Conservation (phyloP, 2,113 vertebrate genomes). For the Corythornis vintsioides region DNA sequence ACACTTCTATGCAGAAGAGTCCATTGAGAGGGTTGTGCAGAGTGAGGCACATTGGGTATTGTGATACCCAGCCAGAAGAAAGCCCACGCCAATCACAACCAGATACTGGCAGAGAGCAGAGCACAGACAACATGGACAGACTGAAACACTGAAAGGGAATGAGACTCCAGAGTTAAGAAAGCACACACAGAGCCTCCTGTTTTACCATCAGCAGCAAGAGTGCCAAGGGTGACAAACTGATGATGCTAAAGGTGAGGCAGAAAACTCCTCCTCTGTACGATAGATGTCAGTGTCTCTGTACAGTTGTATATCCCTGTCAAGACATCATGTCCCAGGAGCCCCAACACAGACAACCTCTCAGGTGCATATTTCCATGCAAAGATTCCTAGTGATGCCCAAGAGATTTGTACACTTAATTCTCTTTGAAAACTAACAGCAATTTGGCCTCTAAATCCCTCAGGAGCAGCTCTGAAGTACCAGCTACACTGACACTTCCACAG, state of each 20-base stretch:
- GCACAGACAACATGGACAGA: not conserved
- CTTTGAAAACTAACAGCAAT: not conserved
- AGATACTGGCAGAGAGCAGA: not conserved
- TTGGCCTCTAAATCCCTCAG: not conserved
- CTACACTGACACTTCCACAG: not conserved
- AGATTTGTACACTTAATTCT: not conserved
- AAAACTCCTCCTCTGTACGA: not conserved
- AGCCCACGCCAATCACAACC: rapidly evolving
- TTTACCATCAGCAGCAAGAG: not conserved
- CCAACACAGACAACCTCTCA: not conserved
- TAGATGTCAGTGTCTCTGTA: not conserved
- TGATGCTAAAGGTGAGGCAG: not conserved
- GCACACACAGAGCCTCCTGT: not conserved
- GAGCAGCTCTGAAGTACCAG: not conserved
- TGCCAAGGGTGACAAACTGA: not conserved
- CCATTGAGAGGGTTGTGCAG: not conserved
- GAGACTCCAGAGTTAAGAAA: not conserved
- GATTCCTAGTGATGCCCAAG: not conserved
- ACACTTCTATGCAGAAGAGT: not conserved
- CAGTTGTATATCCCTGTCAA: rapidly evolving
- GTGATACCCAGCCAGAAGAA: not conserved
- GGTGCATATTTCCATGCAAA: not conserved
- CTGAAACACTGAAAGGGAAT: not conserved
- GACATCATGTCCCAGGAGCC: not conserved
- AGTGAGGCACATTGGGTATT: not conserved